Percentiles rank a stretch among this genome's conserved stretches.
These are phyloP conservation scores for Dryas iulia DNA, from an alignment of 1,140 invertebrate genomes.

Conservation along the genomic window DNA sequence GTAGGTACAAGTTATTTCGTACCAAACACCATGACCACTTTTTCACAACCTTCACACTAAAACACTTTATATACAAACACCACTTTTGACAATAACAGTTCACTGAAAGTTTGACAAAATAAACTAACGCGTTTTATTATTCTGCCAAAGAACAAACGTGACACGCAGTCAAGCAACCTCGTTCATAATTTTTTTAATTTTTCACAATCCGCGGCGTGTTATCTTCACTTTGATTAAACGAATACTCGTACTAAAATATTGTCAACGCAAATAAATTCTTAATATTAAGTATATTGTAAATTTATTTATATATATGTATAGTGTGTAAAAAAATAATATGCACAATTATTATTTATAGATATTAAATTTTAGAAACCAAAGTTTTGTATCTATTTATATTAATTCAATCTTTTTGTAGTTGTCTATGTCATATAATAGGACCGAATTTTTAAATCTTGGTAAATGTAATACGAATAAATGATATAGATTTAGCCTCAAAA, in stretches of 20 bases:
- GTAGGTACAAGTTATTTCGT: constrained; percentile 59
- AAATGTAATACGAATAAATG: too few species aligned
- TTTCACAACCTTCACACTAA: constrained; percentile 40
- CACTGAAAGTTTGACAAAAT: constrained; percentile 57
- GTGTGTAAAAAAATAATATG: too few species aligned
- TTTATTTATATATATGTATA: neutral
- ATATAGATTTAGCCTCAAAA: too few species aligned
- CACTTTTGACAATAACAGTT: constrained; percentile 47
- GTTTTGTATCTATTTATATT: neutral
- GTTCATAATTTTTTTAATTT: constrained; percentile 58
- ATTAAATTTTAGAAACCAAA: neutral
- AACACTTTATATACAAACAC: constrained; percentile 48
- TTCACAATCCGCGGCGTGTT: constrained; percentile 42
- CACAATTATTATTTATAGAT: too few species aligned
- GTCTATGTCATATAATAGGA: too few species aligned
- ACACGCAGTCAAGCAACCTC: constrained; percentile 78
- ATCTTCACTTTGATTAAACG: constrained; percentile 34
- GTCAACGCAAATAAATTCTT: neutral
- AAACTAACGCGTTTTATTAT: constrained; percentile 70
- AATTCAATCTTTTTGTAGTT: too few species aligned
- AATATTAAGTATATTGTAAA: neutral
- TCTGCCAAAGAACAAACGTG: constrained; percentile 72
- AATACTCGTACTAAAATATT: constrained; percentile 33
- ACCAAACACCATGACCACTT: constrained; percentile 36
- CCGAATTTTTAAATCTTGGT: too few species aligned